Evolutionary conservation across 1,140 invertebrate genomes (phyloP).

Genomic region (Drosophila biarmipes): DNA sequence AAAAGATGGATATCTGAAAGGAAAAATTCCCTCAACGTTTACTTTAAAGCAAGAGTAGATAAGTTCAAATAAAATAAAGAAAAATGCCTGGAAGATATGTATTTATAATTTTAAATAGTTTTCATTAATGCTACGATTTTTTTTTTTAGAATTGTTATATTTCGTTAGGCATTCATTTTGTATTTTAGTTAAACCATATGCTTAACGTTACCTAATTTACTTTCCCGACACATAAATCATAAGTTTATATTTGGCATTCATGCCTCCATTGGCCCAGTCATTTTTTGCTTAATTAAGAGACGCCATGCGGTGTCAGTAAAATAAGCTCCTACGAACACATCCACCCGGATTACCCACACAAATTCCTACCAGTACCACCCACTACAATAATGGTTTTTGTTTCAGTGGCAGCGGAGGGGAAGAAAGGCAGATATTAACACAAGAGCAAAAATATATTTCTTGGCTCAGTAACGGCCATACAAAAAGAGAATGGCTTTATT

Average conservation of each 20-base stretch:
- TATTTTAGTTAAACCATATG: too few species aligned
- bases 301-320: slow-evolving; percentile 51
- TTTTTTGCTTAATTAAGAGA: slow-evolving; percentile 67
- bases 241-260: slow-evolving; percentile 43
- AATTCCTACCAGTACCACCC: not conserved
- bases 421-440: slow-evolving; percentile 52
- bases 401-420: not conserved
- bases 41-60: too few species aligned
- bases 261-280: slow-evolving; percentile 16
- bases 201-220: not conserved
- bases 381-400: slow-evolving; percentile 21
- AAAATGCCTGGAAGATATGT: not conserved
- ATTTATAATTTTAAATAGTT: too few species aligned
- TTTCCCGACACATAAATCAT: slow-evolving; percentile 53
- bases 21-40: too few species aligned
- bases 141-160: too few species aligned
- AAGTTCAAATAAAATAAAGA: not conserved
- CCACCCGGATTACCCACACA: slow-evolving; percentile 10
- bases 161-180: too few species aligned
- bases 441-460: slow-evolving; percentile 41
- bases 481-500: not conserved
- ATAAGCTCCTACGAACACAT: slow-evolving; percentile 16
- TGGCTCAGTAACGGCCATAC: not conserved
- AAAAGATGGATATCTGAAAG: slow-evolving; percentile 8
- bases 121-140: too few species aligned